Evolutionary conservation across 1,140 invertebrate species (phyloP), one percentile per base, ranked within the genome.

Genomic region (Plutomurus gul): DNA sequence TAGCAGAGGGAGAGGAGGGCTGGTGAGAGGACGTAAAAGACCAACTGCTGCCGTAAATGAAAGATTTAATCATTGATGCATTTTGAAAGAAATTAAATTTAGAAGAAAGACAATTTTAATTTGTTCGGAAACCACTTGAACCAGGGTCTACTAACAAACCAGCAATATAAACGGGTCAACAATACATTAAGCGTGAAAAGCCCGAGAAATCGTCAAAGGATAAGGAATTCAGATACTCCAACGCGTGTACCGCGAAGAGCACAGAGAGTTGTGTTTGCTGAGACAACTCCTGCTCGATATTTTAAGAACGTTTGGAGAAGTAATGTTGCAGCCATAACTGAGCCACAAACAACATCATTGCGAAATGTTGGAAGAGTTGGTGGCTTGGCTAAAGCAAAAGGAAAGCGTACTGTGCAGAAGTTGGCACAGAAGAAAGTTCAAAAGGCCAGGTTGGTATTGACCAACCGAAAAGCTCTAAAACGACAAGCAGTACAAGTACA

Each of bases 371-470:
- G 27, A 16, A 65, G 18, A n/a, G n/a, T n/a, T 65, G 20, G 13
- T 3, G 47, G 47, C 20, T 2, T 6, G 20, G n/a, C 27, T 33
- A 16, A 6, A 16, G 18, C 18, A 16, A 65, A 65, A 65, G 56
- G 56, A 65, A 65, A 65, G 16, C 30, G 56, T 6, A 65, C 27
- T n/a, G 27, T 65, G 7, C 56, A 65, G 30, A 81, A 74, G 8
- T 40, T 81, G 18, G 79, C 79, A n/a, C 33, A 70, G 27, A 74
- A 81, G 20, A 76, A 47, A 4, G 43, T 81, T 37, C 65, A 74
- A 56, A 51, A 71, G 18, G 79, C 79, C 6, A 43, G 71, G 20
- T 36, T 76, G 30, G 18, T 73, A n/a, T 49, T 80, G 22, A 60
- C 30, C 11, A 77, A 33, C 43, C 60, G 75, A 27, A 40, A 47